Evolutionary conservation across 2,888 invertebrate genomes (phyloP).

Genomic region (Oscheius sp.): DNA sequence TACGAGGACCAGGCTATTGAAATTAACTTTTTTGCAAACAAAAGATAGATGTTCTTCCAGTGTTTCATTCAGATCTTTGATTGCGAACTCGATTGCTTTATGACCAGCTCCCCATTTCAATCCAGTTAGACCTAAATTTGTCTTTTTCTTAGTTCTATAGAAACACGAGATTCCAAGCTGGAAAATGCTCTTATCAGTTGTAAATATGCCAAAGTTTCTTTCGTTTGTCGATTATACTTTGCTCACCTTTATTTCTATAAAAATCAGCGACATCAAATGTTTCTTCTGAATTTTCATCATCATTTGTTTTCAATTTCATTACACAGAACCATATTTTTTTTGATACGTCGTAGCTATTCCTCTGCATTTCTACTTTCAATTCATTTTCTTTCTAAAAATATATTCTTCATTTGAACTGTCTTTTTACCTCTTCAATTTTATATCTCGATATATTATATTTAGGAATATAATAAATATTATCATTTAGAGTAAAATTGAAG

Average conservation of each 20-base stretch:
- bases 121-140: slow-evolving; percentile 25
- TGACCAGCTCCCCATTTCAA: slow-evolving; percentile 20
- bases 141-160: not conserved
- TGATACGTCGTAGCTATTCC: not conserved
- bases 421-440: not conserved
- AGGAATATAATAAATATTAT: not conserved
- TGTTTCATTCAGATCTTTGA: not conserved
- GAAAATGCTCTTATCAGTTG: not conserved
- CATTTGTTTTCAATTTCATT: not conserved
- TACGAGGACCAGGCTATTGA: slow-evolving; percentile 2
- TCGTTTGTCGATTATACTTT: not conserved
- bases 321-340: slow-evolving; percentile 10
- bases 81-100: not conserved
- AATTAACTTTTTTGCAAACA: slow-evolving; percentile 6
- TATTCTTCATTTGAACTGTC: not conserved
- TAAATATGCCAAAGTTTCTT: not conserved
- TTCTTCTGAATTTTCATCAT: not conserved
- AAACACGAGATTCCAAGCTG: not conserved
- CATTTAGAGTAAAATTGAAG: not conserved
- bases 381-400: not conserved
- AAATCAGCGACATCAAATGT: slow-evolving; percentile 6
- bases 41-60: slow-evolving; percentile 11
- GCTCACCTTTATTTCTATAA: slow-evolving; percentile 11
- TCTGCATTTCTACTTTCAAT: slow-evolving; percentile 3
- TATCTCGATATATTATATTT: not conserved